A percentile compares a stretch with the other conserved stretches of the same genome.
Conservation (phyloP, 2,888 invertebrate species). For the Pristionchus arcanus region DNA sequence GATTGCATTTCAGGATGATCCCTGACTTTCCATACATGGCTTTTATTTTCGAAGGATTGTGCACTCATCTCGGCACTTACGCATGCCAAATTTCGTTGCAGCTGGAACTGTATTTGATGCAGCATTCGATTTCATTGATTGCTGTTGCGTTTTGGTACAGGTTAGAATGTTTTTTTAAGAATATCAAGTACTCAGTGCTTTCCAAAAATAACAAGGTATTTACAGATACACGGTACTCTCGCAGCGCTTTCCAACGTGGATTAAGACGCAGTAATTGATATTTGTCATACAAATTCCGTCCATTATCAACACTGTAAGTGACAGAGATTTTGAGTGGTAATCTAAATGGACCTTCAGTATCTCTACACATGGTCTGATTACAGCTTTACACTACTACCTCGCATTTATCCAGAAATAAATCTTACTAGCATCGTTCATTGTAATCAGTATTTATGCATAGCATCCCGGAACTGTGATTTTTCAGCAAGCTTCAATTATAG, state of each 20-base stretch:
- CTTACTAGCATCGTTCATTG: neutral
- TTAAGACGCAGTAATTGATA: neutral
- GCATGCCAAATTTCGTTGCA: neutral
- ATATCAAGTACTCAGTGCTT: too few relatives aligned
- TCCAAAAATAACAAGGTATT: neutral
- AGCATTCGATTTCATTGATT: neutral
- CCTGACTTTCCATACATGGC: neutral
- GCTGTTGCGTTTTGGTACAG: constrained; percentile 22
- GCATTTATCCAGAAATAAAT: neutral
- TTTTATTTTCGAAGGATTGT: neutral
- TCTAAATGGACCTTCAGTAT: neutral
- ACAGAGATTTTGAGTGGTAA: neutral
- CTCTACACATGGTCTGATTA: neutral
- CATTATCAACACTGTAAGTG: neutral
- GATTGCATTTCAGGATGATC: neutral
- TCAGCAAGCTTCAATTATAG: neutral
- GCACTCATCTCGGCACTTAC: neutral
- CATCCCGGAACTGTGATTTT: neutral
- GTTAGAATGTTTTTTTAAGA: neutral
- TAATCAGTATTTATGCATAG: neutral
- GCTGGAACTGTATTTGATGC: neutral
- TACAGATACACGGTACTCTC: neutral
- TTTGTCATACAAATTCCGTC: neutral
- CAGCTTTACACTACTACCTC: neutral
- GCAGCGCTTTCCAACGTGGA: neutral